A percentile compares a stretch with the other conserved stretches of the same genome.
phyloP scores from a whole-genome alignment of 2,113 vertebrate genomes.

The Antigone vipio region DNA sequence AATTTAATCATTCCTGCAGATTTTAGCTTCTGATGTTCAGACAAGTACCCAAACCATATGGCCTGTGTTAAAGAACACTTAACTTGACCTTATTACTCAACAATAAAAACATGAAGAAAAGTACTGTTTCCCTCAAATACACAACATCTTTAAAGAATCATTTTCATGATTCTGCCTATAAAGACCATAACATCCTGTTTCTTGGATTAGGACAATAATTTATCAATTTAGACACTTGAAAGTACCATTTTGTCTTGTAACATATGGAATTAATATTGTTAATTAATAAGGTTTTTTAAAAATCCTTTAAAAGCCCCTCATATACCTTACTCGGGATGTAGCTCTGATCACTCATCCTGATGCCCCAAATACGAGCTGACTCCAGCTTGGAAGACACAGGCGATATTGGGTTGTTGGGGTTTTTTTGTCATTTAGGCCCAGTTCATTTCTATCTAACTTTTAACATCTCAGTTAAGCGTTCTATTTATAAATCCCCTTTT shows the following conservation, averaged over 20 bases:
- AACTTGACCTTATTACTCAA: neutral
- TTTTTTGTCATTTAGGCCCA: neutral
- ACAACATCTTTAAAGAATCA: neutral
- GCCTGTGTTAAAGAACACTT: neutral
- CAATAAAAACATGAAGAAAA: neutral
- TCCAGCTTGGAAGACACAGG: neutral
- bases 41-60: neutral
- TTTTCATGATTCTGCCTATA: neutral
- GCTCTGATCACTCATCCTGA: neutral
- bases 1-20: neutral
- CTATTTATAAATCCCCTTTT: neutral
- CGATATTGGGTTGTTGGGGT: neutral
- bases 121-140: neutral
- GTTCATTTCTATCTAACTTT: neutral
- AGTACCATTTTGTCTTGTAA: neutral
- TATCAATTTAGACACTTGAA: neutral
- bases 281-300: neutral
- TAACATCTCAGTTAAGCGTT: neutral
- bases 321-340: neutral
- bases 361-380: neutral
- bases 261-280: neutral
- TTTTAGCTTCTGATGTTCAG: neutral
- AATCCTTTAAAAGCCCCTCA: neutral
- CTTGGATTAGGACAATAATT: neutral
- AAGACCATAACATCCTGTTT: neutral